A percentile compares a stretch with the other conserved stretches of the same genome.
These are phyloP conservation scores for Daubentonia madagascariensis DNA, from an alignment of 2,113 vertebrate species.

Conservation along the genomic window DNA sequence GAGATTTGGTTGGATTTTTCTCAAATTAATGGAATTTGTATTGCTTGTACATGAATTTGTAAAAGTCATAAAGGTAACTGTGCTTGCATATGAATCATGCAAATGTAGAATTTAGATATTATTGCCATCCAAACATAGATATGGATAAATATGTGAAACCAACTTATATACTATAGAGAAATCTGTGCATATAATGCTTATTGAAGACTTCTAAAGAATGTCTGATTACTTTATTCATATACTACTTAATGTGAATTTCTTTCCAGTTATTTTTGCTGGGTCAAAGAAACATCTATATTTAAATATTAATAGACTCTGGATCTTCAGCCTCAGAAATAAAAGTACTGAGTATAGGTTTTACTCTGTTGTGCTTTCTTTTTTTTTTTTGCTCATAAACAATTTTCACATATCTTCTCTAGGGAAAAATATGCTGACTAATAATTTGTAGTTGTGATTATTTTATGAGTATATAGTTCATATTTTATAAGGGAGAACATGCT, in stretches of 20 bases:
- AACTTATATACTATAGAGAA: not conserved
- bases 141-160: not conserved
- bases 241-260: constrained; percentile 6
- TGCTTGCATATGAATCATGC: not conserved
- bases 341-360: not conserved
- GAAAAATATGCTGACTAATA: constrained; percentile 6
- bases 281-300: constrained; percentile 34
- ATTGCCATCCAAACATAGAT: not conserved
- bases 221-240: constrained; percentile 29
- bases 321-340: not conserved
- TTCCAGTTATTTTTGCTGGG: constrained; percentile 31
- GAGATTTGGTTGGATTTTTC: not conserved
- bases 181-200: not conserved
- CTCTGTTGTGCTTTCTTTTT: not conserved
- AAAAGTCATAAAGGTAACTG: not conserved
- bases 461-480: not conserved
- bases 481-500: not conserved
- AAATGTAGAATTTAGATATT: constrained; percentile 23
- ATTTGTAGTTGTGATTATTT: constrained; percentile 13
- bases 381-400: not conserved
- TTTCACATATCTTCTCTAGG: constrained; percentile 3
- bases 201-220: constrained; percentile 32
- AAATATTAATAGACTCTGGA: not conserved
- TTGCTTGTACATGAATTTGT: not conserved
- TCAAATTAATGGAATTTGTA: constrained; percentile 29